These are phyloP conservation scores for Artibeus jamaicensis DNA, from an alignment of 2,797 vertebrate species.

Conservation along the genomic window DNA sequence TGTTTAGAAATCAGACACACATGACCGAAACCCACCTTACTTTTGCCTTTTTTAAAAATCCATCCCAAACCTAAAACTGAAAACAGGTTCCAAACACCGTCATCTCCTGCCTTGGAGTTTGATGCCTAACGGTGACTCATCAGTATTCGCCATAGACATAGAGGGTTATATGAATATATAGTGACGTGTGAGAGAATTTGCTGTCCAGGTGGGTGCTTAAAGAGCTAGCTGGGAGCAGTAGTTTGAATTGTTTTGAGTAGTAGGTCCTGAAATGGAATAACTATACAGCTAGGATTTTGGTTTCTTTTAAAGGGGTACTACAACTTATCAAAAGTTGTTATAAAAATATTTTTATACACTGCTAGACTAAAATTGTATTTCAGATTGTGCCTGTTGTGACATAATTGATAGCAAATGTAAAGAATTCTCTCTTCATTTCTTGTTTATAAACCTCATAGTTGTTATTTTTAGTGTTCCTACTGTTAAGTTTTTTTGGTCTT, in stretches of 20 bases:
- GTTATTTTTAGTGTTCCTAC: constrained; percentile 46
- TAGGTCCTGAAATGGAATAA: constrained; percentile 34
- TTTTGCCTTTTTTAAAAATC: constrained; percentile 10
- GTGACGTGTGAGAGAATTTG: not conserved
- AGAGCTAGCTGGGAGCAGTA: constrained; percentile 22
- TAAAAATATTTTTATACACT: constrained; percentile 70
- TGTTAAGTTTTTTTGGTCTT: constrained; percentile 48
- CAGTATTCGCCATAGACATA: constrained; percentile 52
- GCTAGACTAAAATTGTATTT: constrained; percentile 54
- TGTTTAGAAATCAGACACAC: not conserved
- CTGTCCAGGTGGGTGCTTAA: constrained; percentile 28
- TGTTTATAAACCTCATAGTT: constrained; percentile 20
- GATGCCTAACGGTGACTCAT: constrained; percentile 60
- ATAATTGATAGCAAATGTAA: constrained; percentile 11
- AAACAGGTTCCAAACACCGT: constrained; percentile 63
- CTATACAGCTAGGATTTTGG: not conserved
- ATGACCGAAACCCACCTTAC: not conserved
- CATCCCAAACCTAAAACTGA: constrained; percentile 64
- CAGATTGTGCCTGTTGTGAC: constrained; percentile 18
- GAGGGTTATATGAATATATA: constrained; percentile 23
- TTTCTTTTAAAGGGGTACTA: constrained; percentile 18
- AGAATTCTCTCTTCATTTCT: not conserved
- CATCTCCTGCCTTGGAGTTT: constrained; percentile 73
- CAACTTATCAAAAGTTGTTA: constrained; percentile 51
- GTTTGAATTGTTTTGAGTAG: not conserved